These are phyloP conservation scores for Dryobotodes eremita DNA, from an alignment of 2,888 invertebrate genomes.

Conservation along the genomic window DNA sequence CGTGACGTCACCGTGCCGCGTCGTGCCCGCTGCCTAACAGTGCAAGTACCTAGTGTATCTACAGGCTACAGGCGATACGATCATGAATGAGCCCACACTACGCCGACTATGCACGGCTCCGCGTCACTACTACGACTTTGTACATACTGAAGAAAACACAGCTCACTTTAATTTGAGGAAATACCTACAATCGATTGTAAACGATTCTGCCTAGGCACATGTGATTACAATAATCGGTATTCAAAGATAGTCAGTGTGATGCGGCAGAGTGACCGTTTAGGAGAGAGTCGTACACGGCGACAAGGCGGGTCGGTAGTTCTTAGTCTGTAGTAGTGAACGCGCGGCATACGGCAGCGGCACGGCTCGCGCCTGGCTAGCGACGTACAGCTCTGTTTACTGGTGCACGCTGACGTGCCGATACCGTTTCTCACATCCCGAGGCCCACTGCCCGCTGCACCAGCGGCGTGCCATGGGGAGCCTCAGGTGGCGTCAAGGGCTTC, in stretches of 20 bases:
- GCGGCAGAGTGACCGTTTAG: neutral
- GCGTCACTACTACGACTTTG: slow-evolving; percentile 11
- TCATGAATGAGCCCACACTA: slow-evolving; percentile 10
- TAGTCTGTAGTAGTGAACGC: too few relatives aligned
- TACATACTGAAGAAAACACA: neutral
- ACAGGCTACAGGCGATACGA: neutral
- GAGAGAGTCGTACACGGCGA: neutral
- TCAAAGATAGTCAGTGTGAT: neutral
- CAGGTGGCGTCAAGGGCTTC: too few relatives aligned
- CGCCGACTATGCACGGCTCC: neutral
- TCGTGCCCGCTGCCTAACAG: neutral
- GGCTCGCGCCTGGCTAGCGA: too few relatives aligned
- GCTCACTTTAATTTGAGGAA: neutral
- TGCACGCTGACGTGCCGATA: too few relatives aligned
- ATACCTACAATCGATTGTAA: neutral
- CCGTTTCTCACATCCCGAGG: too few relatives aligned
- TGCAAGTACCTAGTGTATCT: neutral
- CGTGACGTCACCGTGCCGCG: neutral
- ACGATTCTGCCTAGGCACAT: neutral
- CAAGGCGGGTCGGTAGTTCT: neutral
- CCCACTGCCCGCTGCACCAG: too few relatives aligned
- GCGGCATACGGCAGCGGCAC: too few relatives aligned
- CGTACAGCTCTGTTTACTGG: too few relatives aligned
- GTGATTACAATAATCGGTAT: neutral
- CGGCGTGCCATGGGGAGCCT: too few relatives aligned